Base-by-base conservation (phyloP, 2,113 vertebrate species). In the Eonycteris spelaea region DNA sequence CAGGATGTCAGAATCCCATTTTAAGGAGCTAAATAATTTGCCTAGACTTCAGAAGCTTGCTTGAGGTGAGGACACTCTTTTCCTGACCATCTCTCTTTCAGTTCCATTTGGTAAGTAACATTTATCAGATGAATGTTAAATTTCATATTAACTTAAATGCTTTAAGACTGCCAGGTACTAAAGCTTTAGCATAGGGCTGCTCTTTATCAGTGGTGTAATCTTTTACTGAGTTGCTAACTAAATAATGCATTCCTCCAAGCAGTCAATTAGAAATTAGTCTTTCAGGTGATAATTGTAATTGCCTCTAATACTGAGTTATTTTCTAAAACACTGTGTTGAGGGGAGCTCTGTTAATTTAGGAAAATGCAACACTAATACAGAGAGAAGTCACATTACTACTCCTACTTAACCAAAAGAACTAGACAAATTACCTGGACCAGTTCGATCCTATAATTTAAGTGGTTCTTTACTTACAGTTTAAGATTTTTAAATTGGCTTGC, bases 61-160 rank as follows among this genome's bases (percentile, higher is more conserved):
- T 22, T 33, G 16, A 86, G 35, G 35, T n/a, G 71, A 94, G 57
- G 63, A 75, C 35, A 73, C 0, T 86, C 80, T 78, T 96, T 86
- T 67, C 65, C 95, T 92, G 51, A 85, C 33, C 70, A 68, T 7
- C 26, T 84, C 6, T 2, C 70, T 68, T 74, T 93, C 40, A 59
- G 68, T 83, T 96, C 79, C 63, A 68, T 82, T 89, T 65, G 86
- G 86, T 83, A 87, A 85, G 93, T 92, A 73, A 80, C 85, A 89
- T 84, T 94, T 67, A 91, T 73, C 33, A 65, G 92, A 79, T 30
- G 35, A 90, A 38, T 67, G 22, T 70, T 30, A 43, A 63, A 38
- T 51, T 90, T 95, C 73, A 30, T 43, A 38, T 90, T 57, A 68
- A 86, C 71, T n/a, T 65, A 70, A 79, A 67, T 84, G 78, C 57